Percentiles rank a stretch among this genome's conserved stretches.
phyloP scores from a whole-genome alignment of 2,797 vertebrate species.

The Gila robusta region DNA sequence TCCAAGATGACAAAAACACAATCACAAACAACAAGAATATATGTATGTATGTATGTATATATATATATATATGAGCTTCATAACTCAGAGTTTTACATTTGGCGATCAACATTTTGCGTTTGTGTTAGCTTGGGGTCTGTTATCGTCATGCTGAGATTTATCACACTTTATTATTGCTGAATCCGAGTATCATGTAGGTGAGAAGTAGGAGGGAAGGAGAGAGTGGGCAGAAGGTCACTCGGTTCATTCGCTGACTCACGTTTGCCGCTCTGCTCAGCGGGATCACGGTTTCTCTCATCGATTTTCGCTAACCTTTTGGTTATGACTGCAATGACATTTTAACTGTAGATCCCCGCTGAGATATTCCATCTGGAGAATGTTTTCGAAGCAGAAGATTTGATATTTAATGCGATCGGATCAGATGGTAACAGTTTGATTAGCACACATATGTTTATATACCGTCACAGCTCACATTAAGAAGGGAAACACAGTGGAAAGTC shows the following conservation, averaged over 20 bases:
- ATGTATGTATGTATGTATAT: too few relatives aligned
- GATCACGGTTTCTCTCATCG: constrained; percentile 34
- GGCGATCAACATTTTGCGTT: not conserved
- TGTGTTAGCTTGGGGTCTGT: not conserved
- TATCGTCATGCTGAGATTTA: constrained; percentile 35
- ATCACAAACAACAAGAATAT: constrained; percentile 12
- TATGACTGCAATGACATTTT: constrained; percentile 52
- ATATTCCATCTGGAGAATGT: constrained; percentile 43
- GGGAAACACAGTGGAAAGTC: not conserved
- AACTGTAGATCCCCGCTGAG: constrained; percentile 20
- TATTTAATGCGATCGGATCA: constrained; percentile 32
- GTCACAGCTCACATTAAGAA: constrained; percentile 4
- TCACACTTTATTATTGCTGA: constrained; percentile 53
- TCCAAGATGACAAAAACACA: not conserved
- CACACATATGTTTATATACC: constrained; percentile 14
- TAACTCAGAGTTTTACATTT: not conserved
- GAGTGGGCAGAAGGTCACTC: constrained; percentile 27
- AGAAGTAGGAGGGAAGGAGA: constrained; percentile 22
- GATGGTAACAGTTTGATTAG: constrained; percentile 36
- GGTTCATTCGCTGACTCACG: constrained; percentile 41
- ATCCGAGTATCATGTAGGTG: constrained; percentile 28
- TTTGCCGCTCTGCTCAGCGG: constrained; percentile 8
- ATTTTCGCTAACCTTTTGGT: constrained; percentile 50
- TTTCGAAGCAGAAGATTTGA: constrained; percentile 11
- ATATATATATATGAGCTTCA: not conserved